These are phyloP conservation scores for Sebastolobus altivelis DNA, from an alignment of 2,797 vertebrate species.

Conservation along the genomic window DNA sequence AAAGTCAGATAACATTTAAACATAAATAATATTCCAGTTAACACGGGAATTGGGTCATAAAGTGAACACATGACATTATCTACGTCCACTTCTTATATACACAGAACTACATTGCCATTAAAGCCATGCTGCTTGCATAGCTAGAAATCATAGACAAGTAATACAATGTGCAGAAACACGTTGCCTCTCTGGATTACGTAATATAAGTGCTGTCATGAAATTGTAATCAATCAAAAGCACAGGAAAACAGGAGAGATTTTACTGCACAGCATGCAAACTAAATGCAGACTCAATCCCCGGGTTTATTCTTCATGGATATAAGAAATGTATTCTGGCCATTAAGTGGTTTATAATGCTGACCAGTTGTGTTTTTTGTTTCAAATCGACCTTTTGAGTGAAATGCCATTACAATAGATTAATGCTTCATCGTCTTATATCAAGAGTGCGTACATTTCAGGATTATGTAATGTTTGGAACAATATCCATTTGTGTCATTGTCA, in stretches of 20 bases:
- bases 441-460: slow-evolving; percentile 16
- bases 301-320: neutral
- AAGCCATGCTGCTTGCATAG: neutral
- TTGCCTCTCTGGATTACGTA: neutral
- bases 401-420: neutral
- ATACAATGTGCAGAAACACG: neutral
- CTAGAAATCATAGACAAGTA: neutral
- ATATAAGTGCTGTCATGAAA: too few relatives aligned
- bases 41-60: too few relatives aligned
- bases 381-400: neutral
- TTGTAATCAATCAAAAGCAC: neutral
- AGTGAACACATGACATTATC: too few relatives aligned
- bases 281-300: neutral
- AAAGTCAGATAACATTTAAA: too few relatives aligned
- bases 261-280: neutral
- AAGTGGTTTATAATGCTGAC: neutral
- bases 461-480: neutral
- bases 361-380: neutral
- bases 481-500: slow-evolving; percentile 8
- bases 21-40: too few relatives aligned
- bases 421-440: slow-evolving; percentile 8
- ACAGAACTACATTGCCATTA: neutral
- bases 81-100: too few relatives aligned
- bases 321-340: neutral
- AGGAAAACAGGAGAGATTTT: neutral